A percentile compares a stretch with the other conserved stretches of the same genome.
phyloP scores from a whole-genome alignment of 2,888 invertebrate species.

The Hirudinaria manillensis region DNA sequence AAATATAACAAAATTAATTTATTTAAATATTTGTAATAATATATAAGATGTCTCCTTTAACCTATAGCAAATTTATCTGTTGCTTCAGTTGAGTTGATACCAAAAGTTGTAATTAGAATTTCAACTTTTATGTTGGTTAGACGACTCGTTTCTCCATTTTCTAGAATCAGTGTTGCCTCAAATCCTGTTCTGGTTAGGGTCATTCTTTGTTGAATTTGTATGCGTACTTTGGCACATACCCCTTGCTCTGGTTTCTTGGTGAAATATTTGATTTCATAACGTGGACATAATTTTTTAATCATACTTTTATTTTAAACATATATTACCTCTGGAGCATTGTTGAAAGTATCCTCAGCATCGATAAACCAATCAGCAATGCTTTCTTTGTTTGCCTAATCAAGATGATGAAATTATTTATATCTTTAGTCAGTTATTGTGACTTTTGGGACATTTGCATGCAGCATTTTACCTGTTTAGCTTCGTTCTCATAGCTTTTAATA shows the following conservation, averaged over 20 bases:
- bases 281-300: not conserved
- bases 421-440: no score
- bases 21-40: not conserved
- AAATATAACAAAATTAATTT: not conserved
- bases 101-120: constrained; percentile 25
- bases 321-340: constrained; percentile 34
- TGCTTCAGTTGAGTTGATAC: not conserved
- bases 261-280: not conserved
- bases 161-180: constrained; percentile 34
- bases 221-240: constrained; percentile 37
- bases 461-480: constrained; percentile 25
- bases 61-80: constrained; percentile 28
- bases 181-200: constrained; percentile 36
- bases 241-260: constrained; percentile 31
- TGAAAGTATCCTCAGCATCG: constrained; percentile 36
- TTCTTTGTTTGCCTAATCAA: constrained; percentile 9
- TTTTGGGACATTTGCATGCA: no score
- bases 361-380: constrained; percentile 39
- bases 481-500: not conserved
- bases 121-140: constrained; percentile 34
- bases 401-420: no score
- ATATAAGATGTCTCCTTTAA: not conserved
- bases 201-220: constrained; percentile 35
- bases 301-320: no score
- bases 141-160: constrained; percentile 33